Conservation (phyloP, 2,888 invertebrate species). For the Sphaerophoria taeniata region DNA sequence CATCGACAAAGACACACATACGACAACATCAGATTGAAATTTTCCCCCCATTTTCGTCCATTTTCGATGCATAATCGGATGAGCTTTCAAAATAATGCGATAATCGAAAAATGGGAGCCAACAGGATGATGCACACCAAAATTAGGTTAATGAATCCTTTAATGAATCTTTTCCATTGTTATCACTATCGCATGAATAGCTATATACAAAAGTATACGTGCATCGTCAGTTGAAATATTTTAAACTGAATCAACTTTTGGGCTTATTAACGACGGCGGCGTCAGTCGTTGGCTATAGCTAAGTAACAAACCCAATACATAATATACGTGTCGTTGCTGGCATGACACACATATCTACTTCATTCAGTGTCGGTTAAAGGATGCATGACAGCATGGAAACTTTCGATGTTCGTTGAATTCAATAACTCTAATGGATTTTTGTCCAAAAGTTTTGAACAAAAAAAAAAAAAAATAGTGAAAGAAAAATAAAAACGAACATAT, state of each 20-base stretch:
- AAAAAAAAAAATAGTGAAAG: neutral
- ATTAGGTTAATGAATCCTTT: constrained; percentile 72
- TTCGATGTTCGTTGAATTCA: constrained; percentile 56
- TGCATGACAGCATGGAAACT: constrained; percentile 49
- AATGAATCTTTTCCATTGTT: constrained; percentile 48
- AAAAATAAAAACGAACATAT: constrained; percentile 22
- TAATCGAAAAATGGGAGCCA: constrained; percentile 64
- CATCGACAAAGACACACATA: neutral
- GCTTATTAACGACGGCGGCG: no score
- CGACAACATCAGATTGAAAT: constrained; percentile 50
- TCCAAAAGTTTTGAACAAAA: constrained; percentile 58
- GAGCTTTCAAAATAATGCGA: constrained; percentile 65
- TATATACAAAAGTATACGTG: constrained; percentile 1
- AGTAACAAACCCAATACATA: constrained; percentile 3
- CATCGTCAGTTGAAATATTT: neutral
- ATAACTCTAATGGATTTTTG: constrained; percentile 71
- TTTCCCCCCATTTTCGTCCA: neutral
- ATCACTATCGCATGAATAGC: neutral
- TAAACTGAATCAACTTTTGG: constrained; percentile 12
- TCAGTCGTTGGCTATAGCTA: no score
- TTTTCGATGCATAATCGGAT: constrained; percentile 60
- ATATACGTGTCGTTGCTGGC: constrained; percentile 26
- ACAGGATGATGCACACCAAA: constrained; percentile 48
- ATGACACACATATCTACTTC: constrained; percentile 23
- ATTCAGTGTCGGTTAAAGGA: constrained; percentile 36